Evolutionary conservation across 2,113 vertebrate genomes (phyloP).

Genomic region (Arvicanthis niloticus): DNA sequence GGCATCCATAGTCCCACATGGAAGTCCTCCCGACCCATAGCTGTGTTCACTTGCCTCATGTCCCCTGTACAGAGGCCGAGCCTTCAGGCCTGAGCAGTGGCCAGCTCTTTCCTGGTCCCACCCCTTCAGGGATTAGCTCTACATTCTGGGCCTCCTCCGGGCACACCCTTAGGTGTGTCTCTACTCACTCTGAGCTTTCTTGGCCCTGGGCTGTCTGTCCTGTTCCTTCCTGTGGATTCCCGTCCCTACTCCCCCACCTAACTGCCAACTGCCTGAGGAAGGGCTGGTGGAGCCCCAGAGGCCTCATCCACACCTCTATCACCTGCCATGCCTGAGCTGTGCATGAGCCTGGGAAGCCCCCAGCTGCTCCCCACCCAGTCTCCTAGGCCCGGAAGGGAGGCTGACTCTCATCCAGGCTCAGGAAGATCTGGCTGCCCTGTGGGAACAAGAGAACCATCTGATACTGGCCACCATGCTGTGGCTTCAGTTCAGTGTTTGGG

Average conservation of each 20-base stretch:
- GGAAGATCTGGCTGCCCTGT: neutral
- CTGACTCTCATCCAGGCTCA: neutral
- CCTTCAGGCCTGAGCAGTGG: neutral
- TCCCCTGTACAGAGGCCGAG: neutral
- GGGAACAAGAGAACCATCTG: neutral
- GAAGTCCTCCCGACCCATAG: neutral
- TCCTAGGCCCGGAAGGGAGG: neutral
- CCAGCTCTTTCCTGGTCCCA: neutral
- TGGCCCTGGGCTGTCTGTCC: accelerated
- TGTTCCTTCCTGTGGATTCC: neutral
- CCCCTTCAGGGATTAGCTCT: too few relatives aligned
- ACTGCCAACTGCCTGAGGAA: neutral
- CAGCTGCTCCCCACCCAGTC: neutral
- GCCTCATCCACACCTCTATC: neutral
- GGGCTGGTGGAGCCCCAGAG: neutral
- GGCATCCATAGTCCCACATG: neutral
- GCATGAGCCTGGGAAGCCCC: neutral
- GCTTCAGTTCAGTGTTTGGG: neutral
- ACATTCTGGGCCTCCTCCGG: neutral
- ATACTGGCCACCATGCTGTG: neutral
- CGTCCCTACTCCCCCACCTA: neutral
- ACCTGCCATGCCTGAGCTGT: neutral
- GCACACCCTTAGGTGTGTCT: neutral
- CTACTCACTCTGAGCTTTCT: neutral
- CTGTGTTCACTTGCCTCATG: too few relatives aligned